Conservation (phyloP, 2,113 vertebrate species). For the Pterophyllum scalare region DNA sequence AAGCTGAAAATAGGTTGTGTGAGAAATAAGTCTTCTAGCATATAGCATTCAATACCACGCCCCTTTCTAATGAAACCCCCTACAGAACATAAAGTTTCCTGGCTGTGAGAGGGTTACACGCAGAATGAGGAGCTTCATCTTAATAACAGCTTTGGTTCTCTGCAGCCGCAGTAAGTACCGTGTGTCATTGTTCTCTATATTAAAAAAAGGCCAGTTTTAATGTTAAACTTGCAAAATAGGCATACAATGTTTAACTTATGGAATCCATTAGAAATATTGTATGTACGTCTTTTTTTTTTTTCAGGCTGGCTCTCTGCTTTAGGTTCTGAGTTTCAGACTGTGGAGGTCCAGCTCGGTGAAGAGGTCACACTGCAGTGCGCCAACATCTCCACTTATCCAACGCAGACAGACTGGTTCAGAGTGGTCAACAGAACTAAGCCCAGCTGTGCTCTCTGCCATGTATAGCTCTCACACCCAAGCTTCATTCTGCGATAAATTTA, state of each 20-base stretch:
- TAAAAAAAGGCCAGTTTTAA: accelerated
- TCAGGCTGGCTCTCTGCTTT: conserved; percentile 1
- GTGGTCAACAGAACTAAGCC: not conserved
- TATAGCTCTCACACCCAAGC: not conserved
- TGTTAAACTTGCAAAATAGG: not conserved
- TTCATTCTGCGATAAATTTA: not conserved
- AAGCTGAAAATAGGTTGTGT: not conserved
- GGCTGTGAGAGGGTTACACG: accelerated
- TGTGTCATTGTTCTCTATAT: not conserved
- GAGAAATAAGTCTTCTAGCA: not conserved
- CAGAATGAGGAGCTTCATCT: conserved; percentile 18
- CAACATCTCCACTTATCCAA: not conserved
- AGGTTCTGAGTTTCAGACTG: not conserved
- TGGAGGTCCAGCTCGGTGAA: conserved; percentile 10
- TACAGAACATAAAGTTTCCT: not conserved
- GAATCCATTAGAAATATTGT: accelerated
- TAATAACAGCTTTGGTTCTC: conserved; percentile 7
- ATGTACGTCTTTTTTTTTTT: conserved; percentile 6
- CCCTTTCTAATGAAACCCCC: conserved; percentile 27
- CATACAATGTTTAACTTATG: not conserved
- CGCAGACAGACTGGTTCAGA: conserved; percentile 25
- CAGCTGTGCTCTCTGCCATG: conserved; percentile 20
- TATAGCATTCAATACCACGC: not conserved
- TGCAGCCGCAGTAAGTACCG: conserved; percentile 8
- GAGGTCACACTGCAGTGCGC: not conserved